Base-by-base conservation (phyloP, 92 coral and sea anemone genomes). In the Nematostella vectensis region DNA sequence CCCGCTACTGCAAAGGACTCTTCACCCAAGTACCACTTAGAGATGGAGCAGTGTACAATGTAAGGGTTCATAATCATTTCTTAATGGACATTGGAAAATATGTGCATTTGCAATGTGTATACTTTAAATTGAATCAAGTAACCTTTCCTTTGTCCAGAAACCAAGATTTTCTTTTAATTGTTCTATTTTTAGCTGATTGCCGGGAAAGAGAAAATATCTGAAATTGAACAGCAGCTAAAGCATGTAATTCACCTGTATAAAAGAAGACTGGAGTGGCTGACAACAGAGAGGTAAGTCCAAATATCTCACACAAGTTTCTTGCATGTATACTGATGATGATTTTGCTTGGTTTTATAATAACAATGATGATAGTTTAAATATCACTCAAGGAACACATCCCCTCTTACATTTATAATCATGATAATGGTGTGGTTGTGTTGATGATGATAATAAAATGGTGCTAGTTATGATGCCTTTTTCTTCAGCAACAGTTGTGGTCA, bases 31-130 rank as follows among this genome's bases (percentile, higher is more conserved):
- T 86, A 20, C 93, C 93, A 20, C 86, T 67, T 75, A 77, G 89
- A 31, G 95, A 93, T 62, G 99, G 99, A 29, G 73, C 96, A 66
- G 87, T 82, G 27, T 93, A 81, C 54, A 93, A 93, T 75, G 99
- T 93, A 63, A 76, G 86, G 54, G 15, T 33, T 39, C 10, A 21
- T 59, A 1, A 20, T 61, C 78, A 86, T 77, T 91, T 40, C 65
- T 86, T 63, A 93, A 85, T 40, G 78, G 85, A 25, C 67, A 79
- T 53, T 91, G 82, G 48, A 91, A 85, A 36, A 62, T 91, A 26
- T 57, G 52, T 47, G 58, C 72, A 57, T 70, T 91, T 58, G 96
- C n/a, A n/a, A n/a, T n/a, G n/a, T n/a, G n/a, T n/a, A n/a, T n/a
- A n/a, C n/a, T n/a, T n/a, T n/a, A n/a, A n/a, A n/a, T n/a, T n/a